These are phyloP conservation scores for Drosophila melanogaster DNA, from an alignment of 1,140 invertebrate genomes.

Conservation along the genomic window DNA sequence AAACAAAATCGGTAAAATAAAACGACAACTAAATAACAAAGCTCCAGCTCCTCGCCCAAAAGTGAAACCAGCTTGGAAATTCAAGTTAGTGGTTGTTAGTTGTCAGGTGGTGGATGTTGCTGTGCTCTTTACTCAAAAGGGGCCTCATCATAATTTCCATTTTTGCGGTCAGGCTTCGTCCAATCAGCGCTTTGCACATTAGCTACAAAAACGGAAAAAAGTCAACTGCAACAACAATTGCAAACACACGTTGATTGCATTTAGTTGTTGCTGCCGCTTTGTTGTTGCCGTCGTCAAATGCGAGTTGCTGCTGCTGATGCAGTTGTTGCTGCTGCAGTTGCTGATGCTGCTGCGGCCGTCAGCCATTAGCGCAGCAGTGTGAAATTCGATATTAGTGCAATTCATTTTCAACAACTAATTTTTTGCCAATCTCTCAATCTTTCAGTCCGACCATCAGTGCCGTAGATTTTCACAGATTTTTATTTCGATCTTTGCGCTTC, in stretches of 20 bases:
- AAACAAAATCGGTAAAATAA: constrained; percentile 34
- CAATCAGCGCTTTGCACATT: constrained; percentile 82
- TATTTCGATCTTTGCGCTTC: constrained; percentile 63
- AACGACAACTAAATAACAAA: constrained; percentile 53
- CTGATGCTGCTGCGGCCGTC: constrained; percentile 48
- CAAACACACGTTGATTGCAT: constrained; percentile 78
- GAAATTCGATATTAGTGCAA: constrained; percentile 83
- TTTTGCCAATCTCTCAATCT: constrained; percentile 62
- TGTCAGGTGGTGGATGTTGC: constrained; percentile 17
- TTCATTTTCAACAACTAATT: constrained; percentile 83
- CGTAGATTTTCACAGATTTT: constrained; percentile 21
- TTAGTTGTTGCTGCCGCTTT: constrained; percentile 58
- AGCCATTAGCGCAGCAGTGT: constrained; percentile 79
- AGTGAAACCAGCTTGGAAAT: constrained; percentile 70
- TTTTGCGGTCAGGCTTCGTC: constrained; percentile 80
- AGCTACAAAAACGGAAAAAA: constrained; percentile 41
- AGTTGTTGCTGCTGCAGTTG: constrained; percentile 47
- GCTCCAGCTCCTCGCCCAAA: constrained; percentile 74
- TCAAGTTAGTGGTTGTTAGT: constrained; percentile 49
- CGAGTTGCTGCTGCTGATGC: constrained; percentile 29
- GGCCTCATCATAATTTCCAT: constrained; percentile 82
- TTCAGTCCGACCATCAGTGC: constrained; percentile 19
- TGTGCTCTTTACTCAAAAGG: constrained; percentile 80
- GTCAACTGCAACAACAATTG: constrained; percentile 41
- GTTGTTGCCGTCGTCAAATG: constrained; percentile 69